Evolutionary conservation across 2,113 vertebrate species (phyloP).

Genomic region (Laticauda laticaudata): DNA sequence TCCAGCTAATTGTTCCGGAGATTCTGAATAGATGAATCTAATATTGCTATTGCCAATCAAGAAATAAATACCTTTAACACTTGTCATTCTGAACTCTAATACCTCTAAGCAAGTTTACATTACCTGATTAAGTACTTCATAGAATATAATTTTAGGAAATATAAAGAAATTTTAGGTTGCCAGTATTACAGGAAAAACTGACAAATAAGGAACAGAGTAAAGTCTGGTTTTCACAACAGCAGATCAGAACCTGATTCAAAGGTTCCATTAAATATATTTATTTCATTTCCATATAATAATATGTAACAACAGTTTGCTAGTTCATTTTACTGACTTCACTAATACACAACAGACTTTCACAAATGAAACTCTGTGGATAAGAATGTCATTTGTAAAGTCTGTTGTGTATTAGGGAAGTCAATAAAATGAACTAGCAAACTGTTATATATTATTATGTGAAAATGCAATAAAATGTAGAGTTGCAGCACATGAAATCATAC

Average conservation of each 20-base stretch:
- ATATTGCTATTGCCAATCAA: slow-evolving; percentile 84
- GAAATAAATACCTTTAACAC: slow-evolving; percentile 82
- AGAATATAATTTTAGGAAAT: slow-evolving; percentile 67
- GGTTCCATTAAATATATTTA: slow-evolving; percentile 13
- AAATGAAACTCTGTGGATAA: slow-evolving; percentile 53
- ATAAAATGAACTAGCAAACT: slow-evolving; percentile 35
- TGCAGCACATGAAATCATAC: slow-evolving; percentile 28
- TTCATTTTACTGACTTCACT: slow-evolving; percentile 42
- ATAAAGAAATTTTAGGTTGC: slow-evolving; percentile 67
- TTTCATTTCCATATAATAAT: not conserved
- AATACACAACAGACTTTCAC: slow-evolving; percentile 36
- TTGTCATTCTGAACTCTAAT: slow-evolving; percentile 83
- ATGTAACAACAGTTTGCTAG: not conserved
- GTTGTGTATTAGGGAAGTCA: slow-evolving; percentile 31
- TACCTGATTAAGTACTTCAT: slow-evolving; percentile 81
- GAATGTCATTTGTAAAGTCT: slow-evolving; percentile 38
- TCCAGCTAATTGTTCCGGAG: slow-evolving; percentile 82
- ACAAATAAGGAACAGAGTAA: slow-evolving; percentile 56
- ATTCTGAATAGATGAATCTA: slow-evolving; percentile 83
- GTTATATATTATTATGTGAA: slow-evolving; percentile 4
- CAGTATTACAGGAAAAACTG: slow-evolving; percentile 67
- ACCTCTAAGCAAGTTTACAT: slow-evolving; percentile 82
- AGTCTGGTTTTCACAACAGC: slow-evolving; percentile 51
- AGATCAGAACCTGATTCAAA: slow-evolving; percentile 39
- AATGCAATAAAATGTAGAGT: slow-evolving; percentile 13